Evolutionary conservation across 2,113 vertebrate species (phyloP).

Genomic region (Pelvicachromis taeniatus): DNA sequence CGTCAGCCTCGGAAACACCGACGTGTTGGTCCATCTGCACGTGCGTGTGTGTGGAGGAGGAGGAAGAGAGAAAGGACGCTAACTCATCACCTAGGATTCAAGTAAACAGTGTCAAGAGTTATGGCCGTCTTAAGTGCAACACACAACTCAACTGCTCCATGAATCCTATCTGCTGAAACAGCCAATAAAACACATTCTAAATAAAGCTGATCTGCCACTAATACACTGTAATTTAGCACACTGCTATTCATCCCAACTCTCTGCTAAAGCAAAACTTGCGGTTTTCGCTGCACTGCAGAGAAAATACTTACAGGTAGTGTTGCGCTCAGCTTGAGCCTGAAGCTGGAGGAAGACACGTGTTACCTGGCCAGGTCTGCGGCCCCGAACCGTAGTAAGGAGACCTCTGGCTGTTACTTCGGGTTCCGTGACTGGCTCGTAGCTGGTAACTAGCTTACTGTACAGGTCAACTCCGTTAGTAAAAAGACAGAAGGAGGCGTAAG

Average conservation of each 20-base stretch:
- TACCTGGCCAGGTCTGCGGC: no score
- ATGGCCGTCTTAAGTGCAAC: background rate
- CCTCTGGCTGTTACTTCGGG: no score
- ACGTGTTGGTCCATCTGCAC: background rate
- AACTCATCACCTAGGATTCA: conserved; percentile 36
- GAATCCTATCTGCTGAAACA: conserved; percentile 26
- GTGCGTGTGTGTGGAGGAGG: background rate
- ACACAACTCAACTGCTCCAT: conserved; percentile 10
- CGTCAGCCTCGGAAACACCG: background rate
- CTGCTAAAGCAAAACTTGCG: background rate
- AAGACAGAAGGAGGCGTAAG: no score
- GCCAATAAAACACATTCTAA: conserved; percentile 2
- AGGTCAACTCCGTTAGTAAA: no score
- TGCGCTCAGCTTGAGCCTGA: background rate
- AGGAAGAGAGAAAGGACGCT: background rate
- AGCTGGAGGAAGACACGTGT: background rate
- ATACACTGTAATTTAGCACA: background rate
- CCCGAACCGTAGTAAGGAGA: no score
- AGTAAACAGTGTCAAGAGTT: conserved; percentile 52
- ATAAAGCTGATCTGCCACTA: conserved; percentile 4
- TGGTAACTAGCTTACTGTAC: no score
- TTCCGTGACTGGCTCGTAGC: no score
- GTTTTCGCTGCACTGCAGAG: background rate
- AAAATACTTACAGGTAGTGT: background rate
- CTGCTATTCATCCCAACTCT: background rate